Evolutionary conservation across 2,797 vertebrate species (phyloP).

Genomic region (Gadopsis bispinosus): DNA sequence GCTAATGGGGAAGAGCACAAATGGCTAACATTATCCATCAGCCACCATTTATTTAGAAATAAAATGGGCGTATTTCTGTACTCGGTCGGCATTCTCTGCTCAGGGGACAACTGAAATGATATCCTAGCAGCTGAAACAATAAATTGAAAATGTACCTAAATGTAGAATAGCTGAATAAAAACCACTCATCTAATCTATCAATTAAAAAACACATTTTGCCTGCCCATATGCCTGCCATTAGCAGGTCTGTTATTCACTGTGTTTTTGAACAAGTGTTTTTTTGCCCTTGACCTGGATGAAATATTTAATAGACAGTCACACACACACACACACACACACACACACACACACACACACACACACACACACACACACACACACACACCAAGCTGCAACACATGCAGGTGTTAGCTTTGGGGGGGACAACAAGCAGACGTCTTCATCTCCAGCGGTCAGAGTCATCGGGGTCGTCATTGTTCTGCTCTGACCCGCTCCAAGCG

Average conservation of each 20-base stretch:
- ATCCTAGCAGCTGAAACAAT: conserved; percentile 47
- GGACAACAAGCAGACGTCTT: conserved; percentile 55
- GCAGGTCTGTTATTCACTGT: conserved; percentile 44
- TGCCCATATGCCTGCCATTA: conserved; percentile 59
- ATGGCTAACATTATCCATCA: conserved; percentile 65
- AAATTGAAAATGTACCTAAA: conserved; percentile 50
- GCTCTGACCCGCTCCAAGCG: conserved; percentile 52
- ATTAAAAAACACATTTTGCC: conserved; percentile 42
- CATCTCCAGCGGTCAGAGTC: conserved; percentile 50
- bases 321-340: conserved; percentile 27
- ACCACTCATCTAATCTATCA: conserved; percentile 50
- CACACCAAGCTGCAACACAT: conserved; percentile 28
- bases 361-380: conserved; percentile 24
- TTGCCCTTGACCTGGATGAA: conserved; percentile 70
- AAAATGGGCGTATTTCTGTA: conserved; percentile 62
- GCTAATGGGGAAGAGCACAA: conserved; percentile 59
- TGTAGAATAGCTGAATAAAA: conserved; percentile 50
- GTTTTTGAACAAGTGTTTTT: conserved; percentile 58
- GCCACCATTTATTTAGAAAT: conserved; percentile 64
- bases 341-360: conserved; percentile 19
- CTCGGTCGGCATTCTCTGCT: conserved; percentile 40
- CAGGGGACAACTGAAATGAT: conserved; percentile 61
- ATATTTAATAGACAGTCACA: conserved; percentile 50
- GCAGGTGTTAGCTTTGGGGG: conserved; percentile 50
- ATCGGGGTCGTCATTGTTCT: conserved; percentile 56